Evolutionary conservation across 2,888 invertebrate species (phyloP), one percentile per base, ranked within the genome.

Genomic region (Lasioglossum villosulum): DNA sequence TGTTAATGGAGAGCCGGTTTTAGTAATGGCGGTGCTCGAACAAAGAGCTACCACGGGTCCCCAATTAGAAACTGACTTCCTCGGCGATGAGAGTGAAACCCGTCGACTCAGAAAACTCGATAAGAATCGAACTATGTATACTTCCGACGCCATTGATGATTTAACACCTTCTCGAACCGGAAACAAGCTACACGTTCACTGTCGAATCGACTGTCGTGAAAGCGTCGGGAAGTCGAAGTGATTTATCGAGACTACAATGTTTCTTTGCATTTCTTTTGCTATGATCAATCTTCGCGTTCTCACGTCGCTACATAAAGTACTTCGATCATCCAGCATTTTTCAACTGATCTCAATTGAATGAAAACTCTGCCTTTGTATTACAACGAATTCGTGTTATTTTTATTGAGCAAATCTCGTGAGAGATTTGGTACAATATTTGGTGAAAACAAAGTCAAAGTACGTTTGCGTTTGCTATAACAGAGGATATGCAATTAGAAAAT

Each of bases 11-110:
- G 63, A 30, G 23, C 63, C 2, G 63, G 63, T 30, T 63, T 30
- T 2, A 30, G 16, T 63, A 30, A 63, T 30, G 66, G 66, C 8
- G 66, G 19, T 0, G 16, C 37, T 68, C 23, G 37, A 68, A 68
- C 34, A 68, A 68, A 37, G 34, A 63, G 63, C 27, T 6, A 19
- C 27, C 63, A 16, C 16, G 30, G 63, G 6, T 30, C 63, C 16
- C 30, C 63, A 63, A 63, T 63, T 63, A 30, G 63, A 63, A 63
- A 63, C 63, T 63, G 30, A 63, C 63, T 63, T 63, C 30, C 30
- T 16, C 30, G 30, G 1, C 10, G 10, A 42, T 12, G 19, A 30
- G 45, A 30, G 10, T 3, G 30, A 48, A 30, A 45, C 45, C 30
- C 23, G 45, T 10, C 72, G 30, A 19, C 8, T 16, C 19, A 30